Evolutionary conservation across 2,888 invertebrate genomes (phyloP).

Genomic region (Drosophila prostipennis): DNA sequence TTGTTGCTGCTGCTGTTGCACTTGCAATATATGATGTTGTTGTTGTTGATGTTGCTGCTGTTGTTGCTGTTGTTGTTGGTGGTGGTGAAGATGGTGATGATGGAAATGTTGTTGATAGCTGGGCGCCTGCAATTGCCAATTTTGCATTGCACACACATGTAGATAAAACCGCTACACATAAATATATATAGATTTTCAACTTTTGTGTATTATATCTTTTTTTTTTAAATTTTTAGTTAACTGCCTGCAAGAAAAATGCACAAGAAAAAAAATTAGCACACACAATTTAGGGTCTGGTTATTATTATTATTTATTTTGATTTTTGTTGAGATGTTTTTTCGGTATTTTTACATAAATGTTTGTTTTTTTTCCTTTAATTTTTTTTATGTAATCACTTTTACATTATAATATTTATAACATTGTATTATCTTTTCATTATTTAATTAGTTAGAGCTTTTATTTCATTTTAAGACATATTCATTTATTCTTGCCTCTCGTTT

Average conservation of each 20-base stretch:
- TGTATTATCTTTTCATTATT: constrained; percentile 3
- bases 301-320: background rate
- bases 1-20: constrained; percentile 52
- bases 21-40: constrained; percentile 42
- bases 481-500: constrained; percentile 5
- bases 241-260: constrained; percentile 14
- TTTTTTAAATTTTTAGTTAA: constrained; percentile 10
- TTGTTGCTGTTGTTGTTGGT: constrained; percentile 43
- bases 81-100: constrained; percentile 33
- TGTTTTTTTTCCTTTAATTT: no score
- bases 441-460: background rate
- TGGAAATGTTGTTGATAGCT: constrained; percentile 31
- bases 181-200: constrained; percentile 34
- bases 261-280: constrained; percentile 13
- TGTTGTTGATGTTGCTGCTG: constrained; percentile 43
- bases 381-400: no score
- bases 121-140: constrained; percentile 58
- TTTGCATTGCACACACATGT: constrained; percentile 80
- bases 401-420: no score
- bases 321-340: background rate
- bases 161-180: constrained; percentile 27
- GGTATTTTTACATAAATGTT: background rate
- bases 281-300: background rate
- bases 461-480: background rate
- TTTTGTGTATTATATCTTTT: background rate